Base-by-base conservation (phyloP, 2,888 invertebrate genomes). In the Panorpa germanica region DNA sequence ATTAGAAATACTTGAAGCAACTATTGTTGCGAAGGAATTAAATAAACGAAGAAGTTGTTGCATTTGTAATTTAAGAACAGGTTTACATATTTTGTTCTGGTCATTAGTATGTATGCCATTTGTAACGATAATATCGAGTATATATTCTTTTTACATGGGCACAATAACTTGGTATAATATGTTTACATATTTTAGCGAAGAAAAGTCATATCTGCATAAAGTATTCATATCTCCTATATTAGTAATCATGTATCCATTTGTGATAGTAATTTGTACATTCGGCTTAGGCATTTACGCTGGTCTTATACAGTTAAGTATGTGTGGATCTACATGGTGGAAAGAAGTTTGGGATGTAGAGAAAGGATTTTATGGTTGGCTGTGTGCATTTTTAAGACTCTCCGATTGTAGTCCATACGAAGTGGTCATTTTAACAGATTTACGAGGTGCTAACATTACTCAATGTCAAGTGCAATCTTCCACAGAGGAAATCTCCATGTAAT, bases 341-440 rank as follows among this genome's bases (percentile, higher is more conserved):
- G 73, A 74, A 51, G 65, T 76, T 3, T 62, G 64, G 33, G 77
- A 78, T 49, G 65, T 72, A 44, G 78, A 78, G 42, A 78, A 78
- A 49, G 77, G 77, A 1, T 77, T 77, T 52, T 78, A 72, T 40
- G 77, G 77, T 5, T 77, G 76, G 75, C 51, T 77, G 11, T 78
- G 77, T 45, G 64, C 68, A 33, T 55, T 61, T 22, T 40, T 77
- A 19, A 63, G 62, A 34, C 54, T 77, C 40, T 69, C 74, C 10
- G 71, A 76, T 42, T 78, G 77, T 44, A 67, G 76, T 40, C 77
- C 77, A 0, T 78, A 78, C 49, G 74, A 77, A 47, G 69, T 72
- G 32, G 68, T 73, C 3, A 55, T 72, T 26, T 46, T 71, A 21
- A 65, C 67, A 42, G 70, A 70, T 48, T 61, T 67, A 25, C 44